Evolutionary conservation across 2,113 vertebrate species (phyloP).

Genomic region (Oryzias javanicus): DNA sequence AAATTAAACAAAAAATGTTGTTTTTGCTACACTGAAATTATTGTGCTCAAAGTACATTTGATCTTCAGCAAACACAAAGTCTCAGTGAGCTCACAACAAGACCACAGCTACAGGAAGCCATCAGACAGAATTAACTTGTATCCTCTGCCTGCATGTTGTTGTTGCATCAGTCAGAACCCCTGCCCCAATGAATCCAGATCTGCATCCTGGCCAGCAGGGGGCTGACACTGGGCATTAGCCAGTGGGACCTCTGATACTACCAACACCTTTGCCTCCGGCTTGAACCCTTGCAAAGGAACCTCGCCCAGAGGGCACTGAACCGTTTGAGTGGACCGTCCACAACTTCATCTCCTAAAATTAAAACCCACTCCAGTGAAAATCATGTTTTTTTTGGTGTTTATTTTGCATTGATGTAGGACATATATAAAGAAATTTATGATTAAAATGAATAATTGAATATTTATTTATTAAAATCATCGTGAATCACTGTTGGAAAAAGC

Average conservation of each 20-base stretch:
- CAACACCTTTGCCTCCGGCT: conserved; percentile 55
- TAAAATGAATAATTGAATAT: no score
- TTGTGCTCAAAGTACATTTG: conserved; percentile 20
- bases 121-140: conserved; percentile 73
- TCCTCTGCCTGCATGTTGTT: conserved; percentile 46
- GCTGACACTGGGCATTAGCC: conserved; percentile 75
- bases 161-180: conserved; percentile 65
- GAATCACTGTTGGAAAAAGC: no score
- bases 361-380: no score
- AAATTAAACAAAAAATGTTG: no score
- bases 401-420: no score
- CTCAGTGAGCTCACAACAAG: conserved; percentile 46
- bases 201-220: conserved; percentile 63
- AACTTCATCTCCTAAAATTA: conserved; percentile 1
- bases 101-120: conserved; percentile 73
- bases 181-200: conserved; percentile 63
- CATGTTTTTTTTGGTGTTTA: no score
- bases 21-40: not conserved
- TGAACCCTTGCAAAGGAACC: conserved; percentile 25
- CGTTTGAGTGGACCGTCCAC: conserved; percentile 3
- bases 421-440: no score
- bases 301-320: conserved; percentile 19
- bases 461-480: no score
- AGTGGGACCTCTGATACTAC: conserved; percentile 52
- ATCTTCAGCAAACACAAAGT: conserved; percentile 36